Base-by-base conservation (phyloP, 2,888 invertebrate genomes). In the Drosophila formosana region DNA sequence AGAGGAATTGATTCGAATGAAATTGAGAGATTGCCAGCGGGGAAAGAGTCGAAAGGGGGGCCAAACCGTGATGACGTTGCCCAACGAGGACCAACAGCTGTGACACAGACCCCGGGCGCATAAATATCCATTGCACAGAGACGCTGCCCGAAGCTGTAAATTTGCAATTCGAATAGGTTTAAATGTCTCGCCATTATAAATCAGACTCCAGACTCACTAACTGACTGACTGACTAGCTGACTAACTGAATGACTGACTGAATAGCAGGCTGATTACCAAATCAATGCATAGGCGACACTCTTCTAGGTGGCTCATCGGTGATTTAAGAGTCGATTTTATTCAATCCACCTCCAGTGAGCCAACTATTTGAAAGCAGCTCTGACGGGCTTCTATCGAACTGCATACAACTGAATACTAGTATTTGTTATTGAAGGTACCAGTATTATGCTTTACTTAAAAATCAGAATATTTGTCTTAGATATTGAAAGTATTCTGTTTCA, bases 121-220 rank as follows among this genome's bases (percentile, higher is more conserved):
- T 73, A 80, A 76, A 78, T 66, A 64, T 69, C 53, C 66, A 69
- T 52, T 51, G 67, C 53, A 47, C 60, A 37, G 37, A 58, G 26
- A 47, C 34, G 50, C 52, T 18, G 43, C 25, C 37, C 41, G 11
- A 55, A 72, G 75, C 68, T 69, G 66, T 64, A 61, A 80, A 80
- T 74, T 75, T 75, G 72, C 61, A 67, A 78, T 72, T 77, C 67
- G 64, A 72, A 72, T 78, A 9, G 61, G 62, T 68, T 55, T 43
- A 64, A 68, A 67, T 77, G 80, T 68, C 66, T 68, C 75, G 67
- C 66, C 82, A 78, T 63, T 66, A 74, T 78, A 82, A 81, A 80
- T 75, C 73, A 80, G 47, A 56, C 13, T 9, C 9, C 25, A 34
- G 32, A 47, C 25, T 26, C 18, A 13, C 39, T 41, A 7, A 13